Evolutionary conservation across 1,140 invertebrate genomes (phyloP).

Genomic region (Drosophila arizonae): DNA sequence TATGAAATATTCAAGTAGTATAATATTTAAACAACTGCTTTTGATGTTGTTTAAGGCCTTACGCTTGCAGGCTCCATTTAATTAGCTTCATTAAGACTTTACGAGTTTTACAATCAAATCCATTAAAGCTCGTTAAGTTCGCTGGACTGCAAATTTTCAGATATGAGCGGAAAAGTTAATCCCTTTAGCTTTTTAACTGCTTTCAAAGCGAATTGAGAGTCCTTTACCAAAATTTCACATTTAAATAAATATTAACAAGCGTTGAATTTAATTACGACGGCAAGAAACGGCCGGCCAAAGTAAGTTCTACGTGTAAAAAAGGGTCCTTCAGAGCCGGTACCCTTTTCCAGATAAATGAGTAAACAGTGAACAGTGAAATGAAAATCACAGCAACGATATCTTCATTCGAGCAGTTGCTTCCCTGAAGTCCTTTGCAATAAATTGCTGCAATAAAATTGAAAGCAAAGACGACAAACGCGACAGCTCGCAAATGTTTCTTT

Average conservation of each 20-base stretch:
- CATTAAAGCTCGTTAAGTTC: conserved; percentile 66
- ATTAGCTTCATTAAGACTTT: conserved; percentile 34
- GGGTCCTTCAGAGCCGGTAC: conserved; percentile 22
- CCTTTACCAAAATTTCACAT: conserved; percentile 16
- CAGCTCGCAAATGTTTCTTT: conserved; percentile 38
- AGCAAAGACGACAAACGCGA: conserved; percentile 22
- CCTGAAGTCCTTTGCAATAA: conserved; percentile 22
- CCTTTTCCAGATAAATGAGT: conserved; percentile 54
- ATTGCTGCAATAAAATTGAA: conserved; percentile 67
- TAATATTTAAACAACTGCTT: conserved; percentile 35
- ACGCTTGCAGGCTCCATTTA: conserved; percentile 15
- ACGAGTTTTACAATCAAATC: conserved; percentile 29
- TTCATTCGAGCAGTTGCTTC: conserved; percentile 16
- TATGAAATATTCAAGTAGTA: conserved; percentile 19
- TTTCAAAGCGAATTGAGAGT: conserved; percentile 35
- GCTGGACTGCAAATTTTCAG: conserved; percentile 55
- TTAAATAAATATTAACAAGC: conserved; percentile 42
- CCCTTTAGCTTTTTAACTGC: conserved; percentile 23
- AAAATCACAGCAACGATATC: conserved; percentile 44
- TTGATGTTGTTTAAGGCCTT: conserved; percentile 21
- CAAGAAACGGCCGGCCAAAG: conserved; percentile 10
- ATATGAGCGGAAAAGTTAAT: conserved; percentile 47
- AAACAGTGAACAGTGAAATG: conserved; percentile 14
- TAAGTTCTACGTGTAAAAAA: not conserved
- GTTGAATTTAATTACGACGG: conserved; percentile 41